Conservation (phyloP, 2,797 vertebrate species). For the Aldrovandia affinis region DNA sequence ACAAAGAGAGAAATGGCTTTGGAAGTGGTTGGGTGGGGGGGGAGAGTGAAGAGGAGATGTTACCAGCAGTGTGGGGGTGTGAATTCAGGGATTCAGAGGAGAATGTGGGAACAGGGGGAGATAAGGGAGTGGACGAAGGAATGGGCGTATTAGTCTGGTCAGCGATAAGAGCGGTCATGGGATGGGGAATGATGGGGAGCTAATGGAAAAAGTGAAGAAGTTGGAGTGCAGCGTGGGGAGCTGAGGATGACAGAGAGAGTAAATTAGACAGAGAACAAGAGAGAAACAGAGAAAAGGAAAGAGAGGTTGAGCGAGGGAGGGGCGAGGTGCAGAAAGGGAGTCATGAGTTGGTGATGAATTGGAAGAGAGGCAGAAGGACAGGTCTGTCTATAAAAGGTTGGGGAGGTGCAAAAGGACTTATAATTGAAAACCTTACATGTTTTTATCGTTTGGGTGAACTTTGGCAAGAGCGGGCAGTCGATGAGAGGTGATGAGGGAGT, state of each 20-base stretch:
- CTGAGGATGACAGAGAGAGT: not conserved
- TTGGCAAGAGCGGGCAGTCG: not conserved
- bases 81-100: not conserved
- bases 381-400: not conserved
- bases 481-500: not conserved
- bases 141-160: not conserved
- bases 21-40: no score
- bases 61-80: not conserved
- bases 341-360: not conserved
- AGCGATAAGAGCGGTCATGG: not conserved
- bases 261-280: not conserved
- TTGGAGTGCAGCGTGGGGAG: not conserved
- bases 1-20: not conserved
- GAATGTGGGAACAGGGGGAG: not conserved
- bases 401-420: not conserved
- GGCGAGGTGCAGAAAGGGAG: not conserved
- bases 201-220: slow-evolving; percentile 1
- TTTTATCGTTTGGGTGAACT: not conserved
- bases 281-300: not conserved
- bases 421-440: no score
- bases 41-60: not conserved
- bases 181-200: not conserved
- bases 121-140: not conserved
- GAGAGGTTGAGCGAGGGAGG: not conserved
- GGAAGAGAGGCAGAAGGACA: not conserved